Evolutionary conservation across 2,797 vertebrate species (phyloP), one percentile per base, ranked within the genome.

Genomic region (Emydoidea blandingii): DNA sequence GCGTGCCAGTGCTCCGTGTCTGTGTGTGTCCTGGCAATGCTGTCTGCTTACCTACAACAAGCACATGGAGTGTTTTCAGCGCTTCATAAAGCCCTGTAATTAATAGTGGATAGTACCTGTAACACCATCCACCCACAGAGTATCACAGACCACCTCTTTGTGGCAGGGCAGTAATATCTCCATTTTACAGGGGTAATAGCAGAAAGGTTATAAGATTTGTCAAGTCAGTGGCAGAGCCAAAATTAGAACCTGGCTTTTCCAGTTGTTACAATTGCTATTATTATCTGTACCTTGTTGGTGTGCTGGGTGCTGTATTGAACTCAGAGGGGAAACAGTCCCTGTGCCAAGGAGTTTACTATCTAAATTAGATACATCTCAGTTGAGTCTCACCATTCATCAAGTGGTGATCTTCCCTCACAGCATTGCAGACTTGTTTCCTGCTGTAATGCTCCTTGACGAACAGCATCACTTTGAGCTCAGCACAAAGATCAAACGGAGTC

Each of bases 31-130:
- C 95, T 94, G 91, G 94, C 89, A 86, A 93, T 91, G 2, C 93
- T 97, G 49, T 93, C 94, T 95, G 15, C 96, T 97, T 96, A 95
- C 96, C 95, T 95, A 93, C 96, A 92, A 81, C 68, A 96, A 81
- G 95, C 86, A 6, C 59, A 85, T 50, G 62, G 93, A 88, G 92
- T 85, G 88, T 95, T 96, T 91, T 93, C 94, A 93, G 96, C 95
- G 86, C 91, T 95, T 96, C 94, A 97, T 95, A 95, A 97, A 97
- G 95, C 88, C 89, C 92, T 91, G 94, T 91, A 89, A 93, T 97
- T 97, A 96, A 95, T 95, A 90, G 95, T 34, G 83, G 68, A 53
- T 95, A 95, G 91, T 95, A 37, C 95, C 96, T 97, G 44, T 95
- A 97, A 97, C 96, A 92, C 95, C 57, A 94, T 95, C 93, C 92